Evolutionary conservation across 2,113 vertebrate genomes (phyloP).

Genomic region (Riparia riparia): DNA sequence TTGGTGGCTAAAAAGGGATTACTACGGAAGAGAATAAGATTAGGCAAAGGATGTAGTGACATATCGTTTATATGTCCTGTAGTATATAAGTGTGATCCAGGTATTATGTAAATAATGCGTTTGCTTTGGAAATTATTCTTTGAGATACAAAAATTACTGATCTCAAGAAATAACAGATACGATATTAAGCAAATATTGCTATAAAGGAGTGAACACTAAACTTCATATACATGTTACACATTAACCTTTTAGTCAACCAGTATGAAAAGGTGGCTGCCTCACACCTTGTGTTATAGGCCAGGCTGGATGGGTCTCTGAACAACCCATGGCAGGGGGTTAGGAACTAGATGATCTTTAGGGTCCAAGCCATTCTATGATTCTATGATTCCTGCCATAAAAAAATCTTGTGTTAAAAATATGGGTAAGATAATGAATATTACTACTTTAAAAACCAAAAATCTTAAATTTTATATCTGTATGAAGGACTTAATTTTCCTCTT

Average conservation of each 20-base stretch:
- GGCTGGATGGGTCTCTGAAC: background rate
- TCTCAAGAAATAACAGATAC: background rate
- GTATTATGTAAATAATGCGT: background rate
- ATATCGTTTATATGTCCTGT: background rate
- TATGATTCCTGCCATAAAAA: background rate
- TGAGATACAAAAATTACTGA: background rate
- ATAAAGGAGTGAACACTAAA: background rate
- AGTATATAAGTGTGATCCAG: background rate
- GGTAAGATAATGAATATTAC: background rate
- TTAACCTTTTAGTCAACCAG: background rate
- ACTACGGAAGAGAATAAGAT: background rate
- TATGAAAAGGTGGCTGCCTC: background rate
- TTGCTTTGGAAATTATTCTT: background rate
- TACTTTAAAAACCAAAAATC: fast-evolving
- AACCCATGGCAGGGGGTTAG: background rate
- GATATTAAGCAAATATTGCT: background rate
- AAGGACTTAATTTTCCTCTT: background rate
- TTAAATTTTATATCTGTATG: background rate
- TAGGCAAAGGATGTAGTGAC: background rate
- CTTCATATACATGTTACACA: background rate
- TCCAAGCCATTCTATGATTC: background rate
- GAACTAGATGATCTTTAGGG: background rate
- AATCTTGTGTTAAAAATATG: background rate
- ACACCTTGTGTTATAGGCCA: background rate
- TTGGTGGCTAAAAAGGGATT: background rate